Percentiles rank a stretch among this genome's conserved stretches.
phyloP scores from a whole-genome alignment of 2,888 invertebrate genomes.

The Caenorhabditis uteleia region DNA sequence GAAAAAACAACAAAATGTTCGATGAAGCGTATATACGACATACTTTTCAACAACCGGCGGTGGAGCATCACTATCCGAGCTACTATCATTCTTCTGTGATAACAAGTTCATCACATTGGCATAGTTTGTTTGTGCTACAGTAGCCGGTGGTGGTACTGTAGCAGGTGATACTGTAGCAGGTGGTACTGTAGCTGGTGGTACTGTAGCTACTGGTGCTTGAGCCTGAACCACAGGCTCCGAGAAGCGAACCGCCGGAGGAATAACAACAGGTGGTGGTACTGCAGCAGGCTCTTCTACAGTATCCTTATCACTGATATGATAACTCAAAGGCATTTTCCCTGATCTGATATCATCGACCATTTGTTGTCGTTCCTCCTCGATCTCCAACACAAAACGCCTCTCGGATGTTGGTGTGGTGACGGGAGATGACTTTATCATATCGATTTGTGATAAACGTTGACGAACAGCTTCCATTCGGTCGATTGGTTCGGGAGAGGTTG shows the following conservation, averaged over 20 bases:
- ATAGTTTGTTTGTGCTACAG: neutral
- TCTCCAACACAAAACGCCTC: conserved; percentile 10
- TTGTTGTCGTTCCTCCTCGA: conserved; percentile 12
- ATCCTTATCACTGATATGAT: too few species aligned
- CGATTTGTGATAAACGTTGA: conserved; percentile 10
- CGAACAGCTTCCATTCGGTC: conserved; percentile 14
- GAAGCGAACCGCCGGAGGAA: too few species aligned
- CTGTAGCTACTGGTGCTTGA: neutral
- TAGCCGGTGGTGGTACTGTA: neutral
- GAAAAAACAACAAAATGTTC: too few species aligned
- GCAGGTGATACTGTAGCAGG: neutral
- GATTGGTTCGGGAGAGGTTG: neutral
- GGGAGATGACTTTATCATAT: conserved; percentile 9
- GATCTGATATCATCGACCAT: conserved; percentile 10
- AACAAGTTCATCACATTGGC: conserved; percentile 22
- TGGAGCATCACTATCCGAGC: conserved; percentile 2
- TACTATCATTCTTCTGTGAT: conserved; percentile 1
- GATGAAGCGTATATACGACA: too few species aligned
- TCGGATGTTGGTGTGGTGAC: conserved; percentile 22
- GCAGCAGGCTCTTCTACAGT: too few species aligned
- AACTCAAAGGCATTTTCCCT: too few species aligned
- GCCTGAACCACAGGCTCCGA: too few species aligned
- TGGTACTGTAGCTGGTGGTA: neutral
- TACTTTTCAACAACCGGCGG: neutral
- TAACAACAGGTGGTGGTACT: too few species aligned